phyloP scores from a whole-genome alignment of 2,888 invertebrate genomes.

The Zhuqinia jingwanae region DNA sequence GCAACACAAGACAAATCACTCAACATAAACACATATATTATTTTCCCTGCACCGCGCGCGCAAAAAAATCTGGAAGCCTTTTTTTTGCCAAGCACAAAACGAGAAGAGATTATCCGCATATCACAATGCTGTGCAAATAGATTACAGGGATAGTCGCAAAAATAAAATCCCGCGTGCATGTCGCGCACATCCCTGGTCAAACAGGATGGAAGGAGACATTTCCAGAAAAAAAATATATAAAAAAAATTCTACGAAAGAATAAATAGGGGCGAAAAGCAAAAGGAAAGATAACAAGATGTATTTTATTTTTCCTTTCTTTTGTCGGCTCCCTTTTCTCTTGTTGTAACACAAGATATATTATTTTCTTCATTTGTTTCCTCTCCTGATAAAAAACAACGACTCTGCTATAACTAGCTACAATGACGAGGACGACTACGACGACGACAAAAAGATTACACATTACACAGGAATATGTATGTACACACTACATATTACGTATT shows the following conservation, averaged over 20 bases:
- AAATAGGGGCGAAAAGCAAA: not conserved
- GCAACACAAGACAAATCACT: too few relatives aligned
- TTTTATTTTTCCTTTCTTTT: conserved; percentile 58
- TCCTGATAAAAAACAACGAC: not conserved
- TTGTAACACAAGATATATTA: not conserved
- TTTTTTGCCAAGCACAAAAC: too few relatives aligned
- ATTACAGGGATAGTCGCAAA: too few relatives aligned
- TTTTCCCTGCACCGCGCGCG: too few relatives aligned
- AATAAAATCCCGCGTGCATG: too few relatives aligned
- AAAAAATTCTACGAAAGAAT: not conserved
- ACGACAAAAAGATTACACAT: conserved; percentile 17
- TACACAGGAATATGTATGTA: not conserved
- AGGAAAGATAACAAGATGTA: conserved; percentile 58
- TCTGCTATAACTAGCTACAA: conserved; percentile 1
- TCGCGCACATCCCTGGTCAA: too few relatives aligned
- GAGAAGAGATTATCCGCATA: too few relatives aligned
- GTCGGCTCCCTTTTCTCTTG: conserved; percentile 34
- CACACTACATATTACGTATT: not conserved
- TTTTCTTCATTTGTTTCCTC: conserved; percentile 18
- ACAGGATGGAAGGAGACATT: too few relatives aligned
- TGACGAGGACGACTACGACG: not conserved
- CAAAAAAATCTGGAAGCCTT: too few relatives aligned
- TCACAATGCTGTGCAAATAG: too few relatives aligned
- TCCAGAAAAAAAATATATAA: too few relatives aligned
- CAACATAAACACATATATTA: too few relatives aligned